These are phyloP conservation scores for Eptatretus burgeri DNA, from an alignment of 2,113 vertebrate species.

Conservation along the genomic window DNA sequence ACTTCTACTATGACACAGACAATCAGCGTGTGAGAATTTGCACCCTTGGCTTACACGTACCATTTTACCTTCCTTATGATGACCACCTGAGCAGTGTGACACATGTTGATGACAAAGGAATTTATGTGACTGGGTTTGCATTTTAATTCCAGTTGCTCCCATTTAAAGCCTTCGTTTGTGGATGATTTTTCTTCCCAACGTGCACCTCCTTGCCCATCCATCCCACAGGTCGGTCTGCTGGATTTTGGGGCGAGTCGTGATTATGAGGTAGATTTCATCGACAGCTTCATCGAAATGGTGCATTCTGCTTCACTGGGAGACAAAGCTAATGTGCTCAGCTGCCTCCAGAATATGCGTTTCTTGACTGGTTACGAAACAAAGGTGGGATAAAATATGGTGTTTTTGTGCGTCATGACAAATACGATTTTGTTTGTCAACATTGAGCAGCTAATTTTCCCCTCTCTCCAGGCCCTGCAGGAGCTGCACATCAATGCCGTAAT, in stretches of 20 bases:
- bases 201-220: background rate
- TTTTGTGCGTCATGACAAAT: no score
- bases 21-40: background rate
- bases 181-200: background rate
- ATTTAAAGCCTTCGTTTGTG: background rate
- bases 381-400: background rate
- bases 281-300: slow-evolving; percentile 8
- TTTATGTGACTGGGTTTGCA: background rate
- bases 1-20: slow-evolving; percentile 8
- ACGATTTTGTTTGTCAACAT: background rate
- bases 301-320: background rate
- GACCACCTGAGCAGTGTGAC: no score
- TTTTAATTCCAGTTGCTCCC: background rate
- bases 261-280: slow-evolving; percentile 6
- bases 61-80: no score
- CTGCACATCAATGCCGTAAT: slow-evolving; percentile 55
- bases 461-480: slow-evolving; percentile 26
- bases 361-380: slow-evolving; percentile 10
- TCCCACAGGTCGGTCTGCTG: slow-evolving; percentile 2
- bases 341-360: slow-evolving; percentile 6
- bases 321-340: background rate
- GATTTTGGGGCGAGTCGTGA: slow-evolving; percentile 8
- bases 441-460: background rate
- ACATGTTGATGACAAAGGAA: background rate
- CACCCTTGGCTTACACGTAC: no score